Base-by-base conservation (phyloP, 2,797 vertebrate species). In the Trachops cirrhosus region DNA sequence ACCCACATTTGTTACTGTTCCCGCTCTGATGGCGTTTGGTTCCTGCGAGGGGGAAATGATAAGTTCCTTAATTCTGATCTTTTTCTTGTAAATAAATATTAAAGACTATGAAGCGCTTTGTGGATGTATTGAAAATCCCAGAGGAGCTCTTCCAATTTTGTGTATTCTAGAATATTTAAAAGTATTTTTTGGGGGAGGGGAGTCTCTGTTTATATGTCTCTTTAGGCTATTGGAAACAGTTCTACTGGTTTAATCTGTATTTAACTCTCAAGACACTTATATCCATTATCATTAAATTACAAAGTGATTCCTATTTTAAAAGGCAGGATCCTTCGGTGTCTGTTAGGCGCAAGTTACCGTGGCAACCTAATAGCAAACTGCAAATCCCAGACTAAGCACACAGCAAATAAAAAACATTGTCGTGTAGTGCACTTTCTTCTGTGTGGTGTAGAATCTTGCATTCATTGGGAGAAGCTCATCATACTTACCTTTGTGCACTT, bases 311-410 rank as follows among this genome's bases (percentile, higher is more conserved):
- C 21, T 78, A 9, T 92, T 89, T 93, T 90, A 77, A 95, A 95
- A 95, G 84, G 32, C 87, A 91, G 64, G 44, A 44, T 88, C 41
- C 80, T 85, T 94, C 59, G 52, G 6, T 94, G 32, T 94, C 77
- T 86, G 46, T 92, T 89, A 87, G 78, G 64, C 95, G 62, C 70
- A 52, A 22, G 92, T 97, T 97, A 37, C 74, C 86, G 62, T 97
- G 94, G 92, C 80, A 97, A 92, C 92, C 37, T 79, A 77, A 75
- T 46, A 93, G 85, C 92, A 94, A 50, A 90, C 41, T 92, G 77
- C 80, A 92, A 94, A 96, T 94, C 87, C 41, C 62, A 85, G 16
- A 54, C 68, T 78, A 41, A 89, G 29, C 26, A 62, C 48, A 75
- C 48, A 75, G 73, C 80, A 93, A 88, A 92, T 93, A 80, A 90